Percentiles rank a stretch among this genome's conserved stretches.
phyloP scores from a whole-genome alignment of 92 coral and sea anemone species.

The Galaxea fascicularis region DNA sequence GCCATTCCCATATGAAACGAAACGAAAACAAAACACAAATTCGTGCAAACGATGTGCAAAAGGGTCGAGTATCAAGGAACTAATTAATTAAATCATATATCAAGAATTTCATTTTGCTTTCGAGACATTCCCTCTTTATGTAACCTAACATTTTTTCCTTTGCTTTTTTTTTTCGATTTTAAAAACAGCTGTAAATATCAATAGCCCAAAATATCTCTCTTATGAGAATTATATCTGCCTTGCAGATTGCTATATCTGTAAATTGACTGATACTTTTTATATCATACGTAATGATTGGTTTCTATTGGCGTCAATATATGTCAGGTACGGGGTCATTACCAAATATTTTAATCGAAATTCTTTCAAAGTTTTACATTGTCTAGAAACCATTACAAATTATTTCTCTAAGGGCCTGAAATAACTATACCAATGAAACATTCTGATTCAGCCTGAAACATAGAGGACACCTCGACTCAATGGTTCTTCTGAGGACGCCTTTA shows the following conservation, averaged over 20 bases:
- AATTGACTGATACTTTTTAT: background rate
- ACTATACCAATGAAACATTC: background rate
- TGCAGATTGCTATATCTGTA: background rate
- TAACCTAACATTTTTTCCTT: background rate
- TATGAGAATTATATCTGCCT: background rate
- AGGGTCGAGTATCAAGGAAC: too few relatives aligned
- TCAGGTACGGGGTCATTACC: background rate
- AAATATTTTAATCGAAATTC: background rate
- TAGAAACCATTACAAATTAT: background rate
- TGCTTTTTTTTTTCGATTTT: background rate
- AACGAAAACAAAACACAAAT: too few relatives aligned
- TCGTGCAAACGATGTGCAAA: too few relatives aligned
- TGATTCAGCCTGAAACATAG: background rate
- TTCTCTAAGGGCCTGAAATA: background rate
- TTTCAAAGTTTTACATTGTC: background rate
- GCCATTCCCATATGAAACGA: too few relatives aligned
- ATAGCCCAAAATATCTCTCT: background rate
- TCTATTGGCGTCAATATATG: background rate
- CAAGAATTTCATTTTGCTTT: background rate
- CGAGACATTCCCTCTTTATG: background rate
- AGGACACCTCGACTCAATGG: background rate
- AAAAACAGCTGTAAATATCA: slow-evolving; percentile 3
- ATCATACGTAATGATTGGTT: slow-evolving; percentile 10
- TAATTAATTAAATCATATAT: too few relatives aligned
- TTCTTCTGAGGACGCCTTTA: background rate